phyloP scores from a whole-genome alignment of 2,888 invertebrate species.

The Harpalus rufipes region DNA sequence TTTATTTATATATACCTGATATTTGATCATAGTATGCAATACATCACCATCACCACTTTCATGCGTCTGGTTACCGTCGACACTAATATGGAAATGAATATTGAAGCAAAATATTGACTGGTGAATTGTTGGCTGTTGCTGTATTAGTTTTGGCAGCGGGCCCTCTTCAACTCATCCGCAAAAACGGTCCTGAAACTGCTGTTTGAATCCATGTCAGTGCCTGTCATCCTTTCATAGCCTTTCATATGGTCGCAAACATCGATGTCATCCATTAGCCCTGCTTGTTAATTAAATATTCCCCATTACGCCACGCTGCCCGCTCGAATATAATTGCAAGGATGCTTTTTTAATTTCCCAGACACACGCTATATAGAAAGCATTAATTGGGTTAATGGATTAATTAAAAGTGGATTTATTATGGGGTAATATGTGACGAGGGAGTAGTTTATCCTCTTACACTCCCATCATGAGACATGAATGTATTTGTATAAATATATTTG shows the following conservation, averaged over 20 bases:
- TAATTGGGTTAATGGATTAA: constrained; percentile 39
- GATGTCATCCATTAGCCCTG: constrained; percentile 1
- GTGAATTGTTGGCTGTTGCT: background rate
- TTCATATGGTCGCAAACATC: constrained; percentile 10
- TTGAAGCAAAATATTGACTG: background rate
- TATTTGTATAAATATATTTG: constrained; percentile 2
- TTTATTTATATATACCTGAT: no score
- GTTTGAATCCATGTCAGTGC: constrained; percentile 14
- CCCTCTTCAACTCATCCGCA: constrained; percentile 1
- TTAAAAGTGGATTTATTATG: constrained; percentile 35
- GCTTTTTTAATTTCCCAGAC: constrained; percentile 9
- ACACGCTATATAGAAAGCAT: background rate
- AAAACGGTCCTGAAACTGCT: constrained; percentile 5
- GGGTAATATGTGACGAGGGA: background rate
- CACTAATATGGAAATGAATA: no score
- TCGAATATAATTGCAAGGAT: constrained; percentile 5
- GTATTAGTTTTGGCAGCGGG: no score
- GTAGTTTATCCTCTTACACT: background rate
- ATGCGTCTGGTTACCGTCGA: no score
- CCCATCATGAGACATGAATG: constrained; percentile 4
- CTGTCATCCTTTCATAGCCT: constrained; percentile 18
- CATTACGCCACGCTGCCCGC: background rate
- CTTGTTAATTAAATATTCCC: constrained; percentile 39
- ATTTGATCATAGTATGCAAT: no score
- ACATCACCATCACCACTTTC: no score